Base-by-base conservation (phyloP, 2,797 vertebrate species). In the Notamacropus eugenii region DNA sequence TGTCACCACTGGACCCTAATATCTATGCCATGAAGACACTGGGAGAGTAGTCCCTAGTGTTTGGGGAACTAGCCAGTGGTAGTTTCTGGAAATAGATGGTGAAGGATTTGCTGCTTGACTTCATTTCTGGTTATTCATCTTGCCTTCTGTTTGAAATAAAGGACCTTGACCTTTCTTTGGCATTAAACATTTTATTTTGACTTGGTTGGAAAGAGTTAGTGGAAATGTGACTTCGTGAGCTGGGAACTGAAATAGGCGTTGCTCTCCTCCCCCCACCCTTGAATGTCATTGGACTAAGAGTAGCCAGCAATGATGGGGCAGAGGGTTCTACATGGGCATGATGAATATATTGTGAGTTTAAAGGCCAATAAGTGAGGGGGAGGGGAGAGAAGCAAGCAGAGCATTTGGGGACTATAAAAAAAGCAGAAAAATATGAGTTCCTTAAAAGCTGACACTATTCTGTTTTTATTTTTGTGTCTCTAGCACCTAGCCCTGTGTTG, bases 261-360 rank as follows among this genome's bases (percentile, higher is more conserved):
- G 74, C 74, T 46, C 3, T 22, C 40, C 9, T 82, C 13, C n/a
- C 19, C 19, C 40, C 0, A 1, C n/a, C n/a, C 67, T 27, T 82
- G n/a, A 82, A 46, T 46, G 22, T 87, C 22, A 87, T 87, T 22
- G 40, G 40, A 27, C 24, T 46, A 50, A 9, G 40, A 87, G 22
- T 87, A 87, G 22, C 74, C 74, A 87, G 9, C 22, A 87, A 87
- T 87, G n/a, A 82, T 82, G 40, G 22, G 40, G 22, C 19, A 24
- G 40, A 87, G 40, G 22, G 40, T 87, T 87, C 74, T 27, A 87
- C 3, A 27, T 12, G 9, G 24, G 40, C 9, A 46, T 10, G 27
- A 87, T 93, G 74, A 95, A 58, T 92, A 92, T 57, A 90, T 92
- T 19, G 31, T 74, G 57, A 92, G 92, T 40, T 94, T 57, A 59